Conservation (phyloP, 2,113 vertebrate genomes). For the Gadus chalcogrammus region DNA sequence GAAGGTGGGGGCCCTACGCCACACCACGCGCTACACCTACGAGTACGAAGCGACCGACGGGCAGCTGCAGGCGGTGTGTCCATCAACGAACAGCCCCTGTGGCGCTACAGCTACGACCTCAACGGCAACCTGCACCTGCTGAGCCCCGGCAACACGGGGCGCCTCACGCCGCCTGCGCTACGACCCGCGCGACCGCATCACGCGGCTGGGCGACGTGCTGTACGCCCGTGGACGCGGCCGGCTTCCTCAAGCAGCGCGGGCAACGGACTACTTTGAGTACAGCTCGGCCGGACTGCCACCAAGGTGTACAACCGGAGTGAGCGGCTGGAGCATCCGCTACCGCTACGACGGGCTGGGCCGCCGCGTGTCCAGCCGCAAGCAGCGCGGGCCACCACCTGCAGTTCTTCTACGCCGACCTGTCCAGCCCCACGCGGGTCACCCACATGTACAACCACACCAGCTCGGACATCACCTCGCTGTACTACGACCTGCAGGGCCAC, state of each 20-base stretch:
- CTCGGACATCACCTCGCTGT: slow-evolving; percentile 94
- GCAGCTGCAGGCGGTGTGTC: slow-evolving; percentile 93
- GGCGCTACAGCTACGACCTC: slow-evolving; percentile 97
- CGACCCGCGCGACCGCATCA: slow-evolving; percentile 90
- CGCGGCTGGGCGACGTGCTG: slow-evolving; percentile 88
- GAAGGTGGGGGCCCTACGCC: slow-evolving; percentile 95
- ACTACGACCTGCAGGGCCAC: slow-evolving; percentile 97
- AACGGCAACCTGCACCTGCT: slow-evolving; percentile 95
- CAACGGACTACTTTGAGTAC: slow-evolving; percentile 91
- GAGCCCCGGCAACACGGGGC: slow-evolving; percentile 91
- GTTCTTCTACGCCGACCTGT: slow-evolving; percentile 96
- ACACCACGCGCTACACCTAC: slow-evolving; percentile 93
- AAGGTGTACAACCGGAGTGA: slow-evolving; percentile 89
- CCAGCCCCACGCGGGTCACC: slow-evolving; percentile 91
- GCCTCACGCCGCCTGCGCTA: slow-evolving; percentile 93
- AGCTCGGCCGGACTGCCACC: slow-evolving; percentile 85
- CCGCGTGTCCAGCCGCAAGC: slow-evolving; percentile 88
- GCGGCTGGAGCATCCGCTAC: slow-evolving; percentile 88
- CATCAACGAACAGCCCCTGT: slow-evolving; percentile 93
- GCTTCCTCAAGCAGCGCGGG: slow-evolving; percentile 94
- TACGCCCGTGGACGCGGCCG: slow-evolving; percentile 95
- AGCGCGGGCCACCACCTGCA: slow-evolving; percentile 88
- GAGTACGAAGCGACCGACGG: slow-evolving; percentile 95
- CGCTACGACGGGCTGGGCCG: slow-evolving; percentile 93
- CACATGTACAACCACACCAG: slow-evolving; percentile 98